Evolutionary conservation across 2,888 invertebrate species (phyloP), one percentile per base, ranked within the genome.

Genomic region (Agriopis leucophaearia): DNA sequence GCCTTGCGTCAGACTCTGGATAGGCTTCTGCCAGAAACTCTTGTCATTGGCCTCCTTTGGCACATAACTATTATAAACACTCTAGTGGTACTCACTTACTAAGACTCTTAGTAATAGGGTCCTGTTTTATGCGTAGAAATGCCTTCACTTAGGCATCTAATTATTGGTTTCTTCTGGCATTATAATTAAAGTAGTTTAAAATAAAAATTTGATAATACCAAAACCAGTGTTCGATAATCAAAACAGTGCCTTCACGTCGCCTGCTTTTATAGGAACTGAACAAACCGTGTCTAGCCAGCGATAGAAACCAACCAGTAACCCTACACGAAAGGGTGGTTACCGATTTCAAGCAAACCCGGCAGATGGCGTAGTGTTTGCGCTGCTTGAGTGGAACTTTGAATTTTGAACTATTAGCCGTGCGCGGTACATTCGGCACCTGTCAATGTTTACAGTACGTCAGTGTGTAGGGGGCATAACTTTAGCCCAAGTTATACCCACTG

Each of bases 331-430:
- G 75, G 72, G 74, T 74, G 74, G 71, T 54, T 38, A 15, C 36
- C 52, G 9, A 16, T 5, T 35, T 13, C 79, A 81, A 79, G 81
- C 82, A 86, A 88, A 88, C 83, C 78, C 74, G 90, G 84, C 93
- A 94, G 93, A 93, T 94, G 93, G 92, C 88, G 85, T 88, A 94
- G 93, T 94, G 93, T 94, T 94, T 94, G 85, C 90, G 70, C 86
- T 81, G 77, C 77, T 92, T 86, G 88, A 88, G 87, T 80, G 85
- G 84, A 89, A 93, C 88, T 94, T 92, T 91, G 93, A 92, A 91
- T 90, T 93, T 90, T 85, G 83, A 91, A 91, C 93, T 91, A 90
- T 90, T 89, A 88, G 85, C 84, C 83, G 78, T 73, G 75, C 78
- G 63, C 82, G 80, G 82, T 82, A 73, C 72, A 71, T 79, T 77